Base-by-base conservation (phyloP, 37 sponge, comb jelly and placozoan species). In the Ianthella basta region DNA sequence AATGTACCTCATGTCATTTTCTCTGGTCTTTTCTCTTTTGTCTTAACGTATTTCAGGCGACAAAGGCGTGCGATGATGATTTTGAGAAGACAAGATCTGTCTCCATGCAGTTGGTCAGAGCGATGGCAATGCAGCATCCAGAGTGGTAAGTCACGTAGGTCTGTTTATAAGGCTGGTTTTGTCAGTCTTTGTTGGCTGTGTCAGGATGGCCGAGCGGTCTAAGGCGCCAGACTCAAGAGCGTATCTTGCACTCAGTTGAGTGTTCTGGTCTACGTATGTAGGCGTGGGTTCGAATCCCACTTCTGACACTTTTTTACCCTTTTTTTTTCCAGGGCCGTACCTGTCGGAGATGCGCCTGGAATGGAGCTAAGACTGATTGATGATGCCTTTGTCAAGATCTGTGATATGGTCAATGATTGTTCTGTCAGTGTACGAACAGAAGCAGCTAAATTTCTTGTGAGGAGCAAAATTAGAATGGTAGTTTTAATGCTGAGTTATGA, bases 261-360 rank as follows among this genome's bases (percentile, higher is more conserved):
- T 41, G 73, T 96, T 98, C 98, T 98, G 98, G 96, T 98, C 98
- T 95, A 96, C 96, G 97, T 92, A 98, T 96, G 96, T 96, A 95
- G 98, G 98, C 98, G 98, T 97, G 98, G 98, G 98, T 97, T 97
- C 98, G 91, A 97, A 97, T 97, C 98, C 98, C 98, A 98, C 98
- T 90, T 87, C 97, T 98, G 98, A 98, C 98, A 98, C 80, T 79
- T 61, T 86, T 91, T 92, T 88, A 88, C 86, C 82, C 83, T 75
- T 83, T 72, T 81, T 72, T 75, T 56, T 50, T 36, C 0, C 39
- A 91, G 91, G 63, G 54, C 57, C 5, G 70, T 92, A 10, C 80
- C 90, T 10, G 84, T 87, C 23, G 68, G 81, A 23, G 82, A 91
- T 15, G 60, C 19, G 6, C n/a, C 79, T 18, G 72, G 24, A 67